Conservation (phyloP, 2,113 vertebrate species). For the Lasiurus borealis region DNA sequence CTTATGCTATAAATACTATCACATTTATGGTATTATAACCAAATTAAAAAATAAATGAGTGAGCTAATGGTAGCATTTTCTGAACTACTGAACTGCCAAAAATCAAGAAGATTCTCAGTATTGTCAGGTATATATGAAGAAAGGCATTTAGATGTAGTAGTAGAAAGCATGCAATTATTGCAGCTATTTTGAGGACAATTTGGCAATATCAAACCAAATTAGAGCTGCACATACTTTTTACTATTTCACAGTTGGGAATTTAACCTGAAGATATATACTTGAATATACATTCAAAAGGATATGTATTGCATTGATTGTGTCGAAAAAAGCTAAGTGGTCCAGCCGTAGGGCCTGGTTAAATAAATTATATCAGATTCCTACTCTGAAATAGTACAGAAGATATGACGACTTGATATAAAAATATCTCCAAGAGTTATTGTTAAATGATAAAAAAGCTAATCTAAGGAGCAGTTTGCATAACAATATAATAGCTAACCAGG, state of each 20-base stretch:
- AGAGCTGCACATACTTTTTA: neutral
- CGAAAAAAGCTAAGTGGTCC: neutral
- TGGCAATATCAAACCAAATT: constrained; percentile 33
- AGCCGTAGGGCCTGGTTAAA: neutral
- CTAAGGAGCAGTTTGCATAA: neutral
- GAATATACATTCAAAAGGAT: neutral
- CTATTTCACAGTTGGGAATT: constrained; percentile 12
- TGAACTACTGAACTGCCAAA: constrained; percentile 21
- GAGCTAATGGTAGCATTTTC: constrained; percentile 26
- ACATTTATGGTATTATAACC: neutral
- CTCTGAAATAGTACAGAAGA: constrained; percentile 22
- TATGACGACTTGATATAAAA: neutral
- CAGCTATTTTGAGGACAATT: neutral
- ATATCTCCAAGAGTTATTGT: neutral
- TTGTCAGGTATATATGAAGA: neutral
- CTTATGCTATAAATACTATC: neutral
- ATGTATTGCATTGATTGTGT: neutral
- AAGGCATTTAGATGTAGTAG: neutral
- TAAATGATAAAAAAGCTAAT: neutral
- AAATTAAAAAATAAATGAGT: constrained; percentile 46
- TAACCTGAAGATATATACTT: constrained; percentile 11
- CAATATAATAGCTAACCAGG: constrained; percentile 16
- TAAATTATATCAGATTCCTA: constrained; percentile 11
- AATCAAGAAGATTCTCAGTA: neutral
- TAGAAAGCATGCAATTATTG: neutral